A percentile compares a stretch with the other conserved stretches of the same genome.
Evolutionary conservation across 2,888 invertebrate species (phyloP).

Genomic region (Cheilosia soror): DNA sequence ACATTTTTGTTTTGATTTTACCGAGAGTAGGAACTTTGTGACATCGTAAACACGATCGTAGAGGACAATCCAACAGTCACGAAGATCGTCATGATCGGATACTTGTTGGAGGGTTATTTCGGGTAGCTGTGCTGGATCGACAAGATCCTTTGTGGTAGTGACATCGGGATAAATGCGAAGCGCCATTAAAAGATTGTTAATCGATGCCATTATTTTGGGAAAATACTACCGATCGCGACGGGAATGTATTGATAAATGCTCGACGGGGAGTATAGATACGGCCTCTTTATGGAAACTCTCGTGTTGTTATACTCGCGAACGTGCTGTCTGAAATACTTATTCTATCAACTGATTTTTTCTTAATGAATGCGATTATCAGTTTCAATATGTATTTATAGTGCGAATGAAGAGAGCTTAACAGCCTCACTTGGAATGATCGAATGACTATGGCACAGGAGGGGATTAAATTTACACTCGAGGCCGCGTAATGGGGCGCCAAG

Average conservation of each 20-base stretch:
- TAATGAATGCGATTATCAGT: constrained; percentile 58
- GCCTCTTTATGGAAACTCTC: background rate
- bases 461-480: background rate
- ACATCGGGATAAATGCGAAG: constrained; percentile 34
- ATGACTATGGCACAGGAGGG: constrained; percentile 1
- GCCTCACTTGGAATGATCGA: constrained; percentile 22
- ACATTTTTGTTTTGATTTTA: constrained; percentile 79
- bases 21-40: constrained; percentile 89
- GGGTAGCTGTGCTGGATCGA: constrained; percentile 73
- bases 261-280: background rate
- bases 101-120: constrained; percentile 90
- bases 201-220: constrained; percentile 38
- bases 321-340: constrained; percentile 39
- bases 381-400: constrained; percentile 65
- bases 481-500: background rate
- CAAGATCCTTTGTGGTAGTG: constrained; percentile 16
- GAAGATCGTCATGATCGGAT: constrained; percentile 88
- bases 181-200: constrained; percentile 47
- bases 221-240: background rate
- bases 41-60: constrained; percentile 94
- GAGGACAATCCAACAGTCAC: constrained; percentile 94
- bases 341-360: constrained; percentile 37
- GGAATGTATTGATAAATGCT: background rate
- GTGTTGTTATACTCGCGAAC: background rate
- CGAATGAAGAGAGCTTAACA: constrained; percentile 7